Evolutionary conservation across 2,888 invertebrate species (phyloP).

Genomic region (Malthinus seriepunctatus): DNA sequence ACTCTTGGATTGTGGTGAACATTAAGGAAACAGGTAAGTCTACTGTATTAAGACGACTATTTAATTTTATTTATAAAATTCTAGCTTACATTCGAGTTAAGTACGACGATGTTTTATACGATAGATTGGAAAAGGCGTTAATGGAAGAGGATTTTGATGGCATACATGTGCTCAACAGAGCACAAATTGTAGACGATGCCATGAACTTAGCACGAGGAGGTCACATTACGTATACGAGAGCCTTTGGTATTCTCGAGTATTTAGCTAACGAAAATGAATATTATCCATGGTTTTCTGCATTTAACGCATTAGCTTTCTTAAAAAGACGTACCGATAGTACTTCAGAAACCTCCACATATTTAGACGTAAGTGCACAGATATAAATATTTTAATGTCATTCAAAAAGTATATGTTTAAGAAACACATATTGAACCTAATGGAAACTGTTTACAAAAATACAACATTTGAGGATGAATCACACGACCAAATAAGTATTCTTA

Average conservation of each 20-base stretch:
- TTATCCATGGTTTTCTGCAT: conserved; percentile 78
- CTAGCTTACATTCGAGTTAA: conserved; percentile 57
- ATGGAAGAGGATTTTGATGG: conserved; percentile 51
- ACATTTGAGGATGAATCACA: conserved; percentile 26
- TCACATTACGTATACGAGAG: conserved; percentile 61
- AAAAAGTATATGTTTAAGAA: conserved; percentile 7
- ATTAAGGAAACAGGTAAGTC: conserved; percentile 62
- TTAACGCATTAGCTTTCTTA: conserved; percentile 53
- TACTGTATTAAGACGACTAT: neutral
- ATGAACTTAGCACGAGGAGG: conserved; percentile 74
- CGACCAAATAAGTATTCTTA: conserved; percentile 60
- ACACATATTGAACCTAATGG: conserved; percentile 30
- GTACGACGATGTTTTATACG: conserved; percentile 65
- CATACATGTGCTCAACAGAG: conserved; percentile 71
- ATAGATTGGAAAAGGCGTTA: conserved; percentile 55
- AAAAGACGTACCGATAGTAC: conserved; percentile 40
- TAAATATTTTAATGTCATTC: conserved; percentile 19
- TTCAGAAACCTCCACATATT: conserved; percentile 39
- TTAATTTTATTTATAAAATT: neutral
- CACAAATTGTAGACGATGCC: conserved; percentile 80
- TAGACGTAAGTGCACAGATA: conserved; percentile 1
- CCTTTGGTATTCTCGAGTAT: conserved; percentile 70
- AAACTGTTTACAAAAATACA: conserved; percentile 30
- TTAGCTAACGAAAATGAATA: conserved; percentile 69
- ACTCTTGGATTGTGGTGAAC: conserved; percentile 63